phyloP scores from a whole-genome alignment of 2,797 vertebrate species.

The Ctenochaetus hawaiiensis region DNA sequence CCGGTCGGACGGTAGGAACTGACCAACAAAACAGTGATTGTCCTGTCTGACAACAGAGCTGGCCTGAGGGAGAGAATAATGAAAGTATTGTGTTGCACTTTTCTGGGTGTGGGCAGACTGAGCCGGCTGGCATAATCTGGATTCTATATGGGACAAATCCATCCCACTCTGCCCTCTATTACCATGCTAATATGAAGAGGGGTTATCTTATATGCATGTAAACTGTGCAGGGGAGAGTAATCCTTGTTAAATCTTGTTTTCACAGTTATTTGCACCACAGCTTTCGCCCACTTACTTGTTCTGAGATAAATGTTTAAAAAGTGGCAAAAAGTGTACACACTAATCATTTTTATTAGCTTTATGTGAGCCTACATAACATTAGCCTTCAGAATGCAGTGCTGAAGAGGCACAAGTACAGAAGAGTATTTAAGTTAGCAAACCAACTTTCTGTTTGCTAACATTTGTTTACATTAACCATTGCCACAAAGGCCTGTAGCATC shows the following conservation, averaged over 20 bases:
- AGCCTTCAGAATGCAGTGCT: no score
- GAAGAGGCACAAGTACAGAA: no score
- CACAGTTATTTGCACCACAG: neutral
- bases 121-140: constrained; percentile 76
- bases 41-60: constrained; percentile 75
- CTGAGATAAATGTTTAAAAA: neutral
- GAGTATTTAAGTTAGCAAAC: no score
- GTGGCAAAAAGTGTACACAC: neutral
- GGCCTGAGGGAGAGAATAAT: constrained; percentile 76
- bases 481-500: no score
- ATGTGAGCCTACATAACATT: no score
- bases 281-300: neutral
- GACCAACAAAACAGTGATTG: constrained; percentile 81
- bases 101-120: constrained; percentile 74
- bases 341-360: neutral
- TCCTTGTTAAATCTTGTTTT: neutral
- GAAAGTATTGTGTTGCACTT: constrained; percentile 80
- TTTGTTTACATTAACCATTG: no score
- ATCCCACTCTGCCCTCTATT: constrained; percentile 49
- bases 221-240: constrained; percentile 23
- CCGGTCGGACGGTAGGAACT: constrained; percentile 66
- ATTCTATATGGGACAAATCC: constrained; percentile 79
- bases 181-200: constrained; percentile 32
- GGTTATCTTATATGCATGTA: constrained; percentile 16
- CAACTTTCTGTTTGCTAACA: no score